phyloP scores from a whole-genome alignment of 2,888 invertebrate genomes.

The Dysmachus trigonus region DNA sequence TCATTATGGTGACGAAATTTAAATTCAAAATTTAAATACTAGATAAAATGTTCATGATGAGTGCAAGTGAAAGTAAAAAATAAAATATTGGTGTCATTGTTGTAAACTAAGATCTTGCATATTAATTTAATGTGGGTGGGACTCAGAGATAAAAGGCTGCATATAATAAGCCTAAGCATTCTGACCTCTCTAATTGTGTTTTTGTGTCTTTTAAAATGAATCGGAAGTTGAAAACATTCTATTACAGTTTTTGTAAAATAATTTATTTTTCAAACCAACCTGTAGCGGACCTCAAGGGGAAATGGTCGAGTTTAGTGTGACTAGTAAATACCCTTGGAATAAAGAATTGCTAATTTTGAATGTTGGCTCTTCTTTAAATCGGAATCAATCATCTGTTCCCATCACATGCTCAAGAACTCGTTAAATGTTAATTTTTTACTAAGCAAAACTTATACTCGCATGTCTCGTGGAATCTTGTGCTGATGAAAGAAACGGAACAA shows the following conservation, averaged over 20 bases:
- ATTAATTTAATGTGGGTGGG: not conserved
- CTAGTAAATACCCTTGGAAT: not conserved
- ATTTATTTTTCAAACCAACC: not conserved
- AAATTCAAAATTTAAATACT: too few species aligned
- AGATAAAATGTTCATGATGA: too few species aligned
- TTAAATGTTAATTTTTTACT: too few species aligned
- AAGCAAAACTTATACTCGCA: not conserved
- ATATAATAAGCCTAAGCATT: not conserved
- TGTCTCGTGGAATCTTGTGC: too few species aligned
- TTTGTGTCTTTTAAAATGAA: too few species aligned
- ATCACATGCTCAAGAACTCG: not conserved
- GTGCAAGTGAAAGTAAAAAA: too few species aligned
- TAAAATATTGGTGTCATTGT: too few species aligned
- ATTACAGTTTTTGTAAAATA: not conserved
- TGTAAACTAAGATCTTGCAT: not conserved
- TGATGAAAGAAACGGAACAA: not conserved
- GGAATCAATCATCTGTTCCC: not conserved
- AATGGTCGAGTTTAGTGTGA: not conserved
- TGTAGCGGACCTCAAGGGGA: not conserved
- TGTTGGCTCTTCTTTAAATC: not conserved
- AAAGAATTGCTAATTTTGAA: not conserved
- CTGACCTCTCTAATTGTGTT: too few species aligned
- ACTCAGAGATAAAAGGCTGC: not conserved
- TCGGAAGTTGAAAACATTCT: not conserved
- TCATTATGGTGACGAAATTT: too few species aligned